These are phyloP conservation scores for Taenioides sp. DNA, from an alignment of 2,797 vertebrate species.

Conservation along the genomic window DNA sequence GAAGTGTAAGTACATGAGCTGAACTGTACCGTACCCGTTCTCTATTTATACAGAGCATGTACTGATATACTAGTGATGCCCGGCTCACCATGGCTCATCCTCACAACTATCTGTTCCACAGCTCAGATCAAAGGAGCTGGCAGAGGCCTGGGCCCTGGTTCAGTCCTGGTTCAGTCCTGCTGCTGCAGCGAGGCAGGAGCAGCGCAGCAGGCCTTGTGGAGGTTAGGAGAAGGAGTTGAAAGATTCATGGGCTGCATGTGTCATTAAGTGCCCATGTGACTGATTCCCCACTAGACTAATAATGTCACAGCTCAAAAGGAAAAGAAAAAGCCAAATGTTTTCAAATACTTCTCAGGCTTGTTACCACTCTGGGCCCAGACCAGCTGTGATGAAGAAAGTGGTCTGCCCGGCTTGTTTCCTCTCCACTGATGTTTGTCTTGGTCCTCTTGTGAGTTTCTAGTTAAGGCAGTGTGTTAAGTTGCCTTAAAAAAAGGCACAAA, in stretches of 20 bases:
- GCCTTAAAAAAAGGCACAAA: background rate
- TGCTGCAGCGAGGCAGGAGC: slow-evolving; percentile 78
- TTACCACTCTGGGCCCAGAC: slow-evolving; percentile 34
- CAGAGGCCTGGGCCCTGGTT: slow-evolving; percentile 53
- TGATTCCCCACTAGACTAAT: slow-evolving; percentile 74
- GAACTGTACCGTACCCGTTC: background rate
- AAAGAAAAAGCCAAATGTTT: slow-evolving; percentile 67
- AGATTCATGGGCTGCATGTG: slow-evolving; percentile 79
- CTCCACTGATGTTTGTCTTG: slow-evolving; percentile 18
- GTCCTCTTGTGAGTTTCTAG: background rate
- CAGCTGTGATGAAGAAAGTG: slow-evolving; percentile 21
- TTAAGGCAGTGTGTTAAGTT: background rate
- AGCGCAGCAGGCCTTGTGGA: slow-evolving; percentile 70
- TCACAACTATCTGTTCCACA: slow-evolving; percentile 76
- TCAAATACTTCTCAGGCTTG: slow-evolving; percentile 52
- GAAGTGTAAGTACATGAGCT: background rate
- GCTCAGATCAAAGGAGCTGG: slow-evolving; percentile 80
- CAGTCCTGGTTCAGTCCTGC: slow-evolving; percentile 51
- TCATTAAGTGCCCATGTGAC: slow-evolving; percentile 83
- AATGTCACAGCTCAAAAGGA: slow-evolving; percentile 76
- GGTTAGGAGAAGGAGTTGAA: slow-evolving; percentile 63
- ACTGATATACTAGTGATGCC: slow-evolving; percentile 32
- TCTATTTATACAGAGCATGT: slow-evolving; percentile 37
- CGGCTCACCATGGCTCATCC: slow-evolving; percentile 55
- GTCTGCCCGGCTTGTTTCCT: slow-evolving; percentile 16